Percentiles rank a stretch among this genome's conserved stretches.
Evolutionary conservation across 92 coral and sea anemone species (phyloP).

Genomic region (Paramuricea clavata): DNA sequence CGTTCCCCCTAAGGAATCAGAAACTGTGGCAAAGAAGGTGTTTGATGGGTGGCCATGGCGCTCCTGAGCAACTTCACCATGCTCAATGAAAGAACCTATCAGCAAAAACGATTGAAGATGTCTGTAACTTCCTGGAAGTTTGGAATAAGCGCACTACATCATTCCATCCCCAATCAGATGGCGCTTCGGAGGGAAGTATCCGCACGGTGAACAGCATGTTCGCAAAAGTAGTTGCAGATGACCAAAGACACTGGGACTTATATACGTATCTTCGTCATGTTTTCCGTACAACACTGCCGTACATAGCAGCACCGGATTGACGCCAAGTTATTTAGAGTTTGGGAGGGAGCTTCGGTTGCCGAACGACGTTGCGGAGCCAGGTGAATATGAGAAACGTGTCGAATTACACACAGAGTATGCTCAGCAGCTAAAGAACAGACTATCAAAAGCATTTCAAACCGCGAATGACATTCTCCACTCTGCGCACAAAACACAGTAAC

Average conservation of each 20-base stretch:
- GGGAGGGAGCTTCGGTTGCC: constrained; percentile 49
- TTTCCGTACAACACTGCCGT: constrained; percentile 28
- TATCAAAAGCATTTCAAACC: constrained; percentile 15
- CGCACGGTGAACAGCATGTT: constrained; percentile 28
- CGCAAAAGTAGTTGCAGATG: background rate
- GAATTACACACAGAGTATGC: constrained; percentile 33
- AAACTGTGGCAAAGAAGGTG: too few species aligned
- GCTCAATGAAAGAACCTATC: constrained; percentile 57
- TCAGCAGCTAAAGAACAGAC: constrained; percentile 21
- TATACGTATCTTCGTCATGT: background rate
- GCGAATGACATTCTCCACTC: constrained; percentile 10
- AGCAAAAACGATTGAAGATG: constrained; percentile 40
- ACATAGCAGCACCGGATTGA: constrained; percentile 19
- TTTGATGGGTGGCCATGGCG: too few species aligned
- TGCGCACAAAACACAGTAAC: constrained; percentile 49
- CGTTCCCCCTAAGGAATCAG: too few species aligned
- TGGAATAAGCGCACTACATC: constrained; percentile 19
- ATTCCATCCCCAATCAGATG: too few species aligned
- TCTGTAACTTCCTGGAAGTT: constrained; percentile 27
- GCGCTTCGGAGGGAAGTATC: too few species aligned
- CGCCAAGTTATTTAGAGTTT: constrained; percentile 30
- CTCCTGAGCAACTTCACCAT: constrained; percentile 54
- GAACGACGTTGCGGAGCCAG: constrained; percentile 28
- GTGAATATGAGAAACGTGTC: background rate
- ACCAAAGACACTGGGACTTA: constrained; percentile 23